Evolutionary conservation across 2,888 invertebrate species (phyloP), one percentile per base, ranked within the genome.

Genomic region (Acholoe squamosa): DNA sequence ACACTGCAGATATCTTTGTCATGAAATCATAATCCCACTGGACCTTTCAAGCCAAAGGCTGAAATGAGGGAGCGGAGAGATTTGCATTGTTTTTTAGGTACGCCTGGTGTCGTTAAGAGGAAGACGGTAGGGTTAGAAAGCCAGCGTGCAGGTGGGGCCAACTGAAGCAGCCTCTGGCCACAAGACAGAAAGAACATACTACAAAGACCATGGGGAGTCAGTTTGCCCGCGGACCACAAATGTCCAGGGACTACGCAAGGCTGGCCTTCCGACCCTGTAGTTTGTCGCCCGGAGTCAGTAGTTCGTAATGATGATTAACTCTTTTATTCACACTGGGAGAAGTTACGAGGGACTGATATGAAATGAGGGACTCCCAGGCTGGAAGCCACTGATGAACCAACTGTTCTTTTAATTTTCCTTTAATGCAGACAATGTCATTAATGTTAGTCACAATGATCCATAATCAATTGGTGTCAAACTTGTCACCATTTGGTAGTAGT

Each of bases 91-190:
- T 76, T 61, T n/a, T 61, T 61, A 22, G 61, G 5, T 22, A 16
- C 52, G 19, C 86, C 86, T 86, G 86, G 86, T 86, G 86, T 86
- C 86, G 86, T 31, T 16, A 86, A 86, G 54, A 86, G 86, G 86
- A 86, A 86, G 28, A 86, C 54, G 52, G 28, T 33, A 86, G 54
- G 54, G 86, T 86, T 54, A 86, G 86, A 86, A 86, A 54, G 80
- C 86, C 86, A 52, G 86, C 86, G 86, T 52, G 86, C 80, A 80
- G 25, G 43, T 80, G 80, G 16, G 25, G 80, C 80, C 80, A 80
- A 43, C 80, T 22, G 80, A 80, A 80, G 14, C 25, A 28, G 76
- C 76, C 76, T 25, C 25, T 25, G 76, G 25, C 76, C 76, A 76
- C 61, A 61, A n/a, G 61, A 25, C 61, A 61, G 61, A 22, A 22